These are phyloP conservation scores for Cotesia typhae DNA, from an alignment of 1,140 invertebrate species.

Conservation along the genomic window DNA sequence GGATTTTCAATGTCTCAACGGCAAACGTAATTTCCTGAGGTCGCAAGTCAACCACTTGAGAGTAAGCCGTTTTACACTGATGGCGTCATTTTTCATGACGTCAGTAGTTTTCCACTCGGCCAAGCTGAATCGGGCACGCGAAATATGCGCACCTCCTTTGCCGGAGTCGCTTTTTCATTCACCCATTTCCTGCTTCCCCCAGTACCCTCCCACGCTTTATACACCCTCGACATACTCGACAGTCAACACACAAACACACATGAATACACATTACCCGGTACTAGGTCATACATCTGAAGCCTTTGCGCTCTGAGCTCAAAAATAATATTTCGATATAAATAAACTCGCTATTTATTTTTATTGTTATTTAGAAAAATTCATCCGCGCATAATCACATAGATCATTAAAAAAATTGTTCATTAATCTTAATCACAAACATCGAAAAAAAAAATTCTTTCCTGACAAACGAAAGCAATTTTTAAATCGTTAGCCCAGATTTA, in stretches of 20 bases:
- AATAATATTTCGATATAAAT: conserved; percentile 30
- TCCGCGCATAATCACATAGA: no score
- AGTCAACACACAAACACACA: not conserved
- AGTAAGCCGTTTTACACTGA: conserved; percentile 43
- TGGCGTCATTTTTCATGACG: conserved; percentile 47
- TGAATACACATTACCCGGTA: conserved; percentile 2
- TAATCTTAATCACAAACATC: no score
- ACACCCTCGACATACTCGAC: conserved; percentile 5
- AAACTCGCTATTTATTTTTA: not conserved
- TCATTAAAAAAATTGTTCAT: no score
- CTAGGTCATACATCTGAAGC: not conserved
- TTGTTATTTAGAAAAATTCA: not conserved
- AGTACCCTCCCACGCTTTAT: not conserved
- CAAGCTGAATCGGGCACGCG: conserved; percentile 41
- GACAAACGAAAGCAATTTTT: no score
- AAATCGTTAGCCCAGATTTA: no score
- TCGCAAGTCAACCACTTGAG: conserved; percentile 33
- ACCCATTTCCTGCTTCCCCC: not conserved
- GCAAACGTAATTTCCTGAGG: conserved; percentile 21
- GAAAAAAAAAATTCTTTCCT: no score
- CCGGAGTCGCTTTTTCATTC: conserved; percentile 21
- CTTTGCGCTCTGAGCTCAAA: conserved; percentile 24
- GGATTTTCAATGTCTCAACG: conserved; percentile 2
- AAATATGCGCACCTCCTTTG: conserved; percentile 27
- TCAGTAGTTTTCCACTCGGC: conserved; percentile 46